Evolutionary conservation across 2,797 vertebrate genomes (phyloP).

Genomic region (Mionectes olivaceus): DNA sequence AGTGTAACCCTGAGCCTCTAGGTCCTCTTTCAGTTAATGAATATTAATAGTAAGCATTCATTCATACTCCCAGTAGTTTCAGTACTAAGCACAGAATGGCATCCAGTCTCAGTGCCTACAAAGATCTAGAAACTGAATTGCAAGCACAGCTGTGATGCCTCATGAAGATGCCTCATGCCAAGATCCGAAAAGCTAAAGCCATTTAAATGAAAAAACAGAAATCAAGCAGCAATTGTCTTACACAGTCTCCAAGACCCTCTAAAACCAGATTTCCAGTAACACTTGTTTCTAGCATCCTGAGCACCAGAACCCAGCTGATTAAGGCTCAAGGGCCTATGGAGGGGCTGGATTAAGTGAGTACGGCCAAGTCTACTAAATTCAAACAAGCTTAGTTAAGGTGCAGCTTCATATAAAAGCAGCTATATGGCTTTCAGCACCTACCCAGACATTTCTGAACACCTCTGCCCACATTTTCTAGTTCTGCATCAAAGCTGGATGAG

Average conservation of each 20-base stretch:
- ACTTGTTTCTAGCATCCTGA: background rate
- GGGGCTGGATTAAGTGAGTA: background rate
- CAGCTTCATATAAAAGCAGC: background rate
- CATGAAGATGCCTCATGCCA: background rate
- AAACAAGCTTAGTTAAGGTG: background rate
- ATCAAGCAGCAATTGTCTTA: background rate
- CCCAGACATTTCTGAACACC: background rate
- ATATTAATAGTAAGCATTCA: conserved; percentile 4
- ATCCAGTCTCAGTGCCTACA: background rate
- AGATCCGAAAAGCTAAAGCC: background rate
- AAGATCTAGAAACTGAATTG: background rate
- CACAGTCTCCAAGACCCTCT: background rate
- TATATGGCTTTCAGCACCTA: background rate
- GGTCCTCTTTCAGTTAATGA: background rate
- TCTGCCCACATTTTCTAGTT: background rate
- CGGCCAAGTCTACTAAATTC: background rate
- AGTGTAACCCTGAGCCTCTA: background rate
- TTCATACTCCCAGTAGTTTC: background rate
- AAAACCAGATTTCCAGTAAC: background rate
- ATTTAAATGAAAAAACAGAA: background rate
- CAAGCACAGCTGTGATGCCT: conserved; percentile 7
- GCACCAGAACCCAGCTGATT: background rate
- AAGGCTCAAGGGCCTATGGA: background rate
- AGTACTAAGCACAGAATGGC: background rate
- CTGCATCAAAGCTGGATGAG: background rate